Evolutionary conservation across 2,888 invertebrate species (phyloP), one percentile per base, ranked within the genome.

Genomic region (Macropis europaea): DNA sequence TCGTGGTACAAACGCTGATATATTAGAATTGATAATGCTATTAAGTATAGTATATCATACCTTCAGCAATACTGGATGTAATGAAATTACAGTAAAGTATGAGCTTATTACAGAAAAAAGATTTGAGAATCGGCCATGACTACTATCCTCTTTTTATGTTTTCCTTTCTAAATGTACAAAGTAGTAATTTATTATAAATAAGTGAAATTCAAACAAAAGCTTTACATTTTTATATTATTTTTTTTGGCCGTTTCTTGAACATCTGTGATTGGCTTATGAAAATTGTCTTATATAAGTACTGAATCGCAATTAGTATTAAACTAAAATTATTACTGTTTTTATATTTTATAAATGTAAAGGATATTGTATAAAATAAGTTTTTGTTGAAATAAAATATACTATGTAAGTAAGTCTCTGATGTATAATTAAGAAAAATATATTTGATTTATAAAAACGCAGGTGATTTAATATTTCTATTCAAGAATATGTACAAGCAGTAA

Each of bases 291-390:
- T 48, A 69, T 82, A 52, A 82, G 74, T 80, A 74, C 69, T 76
- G 61, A 76, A 77, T 77, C 72, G 71, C 69, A 72, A 69, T 69
- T 67, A 70, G 28, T 64, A 81, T 79, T 74, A 74, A 79, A 77
- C 50, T 79, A 76, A 76, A 79, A 73, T 82, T 81, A 81, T 77
- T 83, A 76, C 73, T 82, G 82, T 84, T 85, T 84, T 85, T 84
- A 83, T 84, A 84, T 84, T 82, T 84, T 84, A 81, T 80, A 76
- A 81, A 76, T 82, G 74, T 79, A 80, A 74, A 66, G 66, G 60
- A 53, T 32, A 77, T 57, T 81, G 73, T 69, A 60, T 76, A 69
- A 54, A 70, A 40, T 73, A 71, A 77, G 67, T 60, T 68, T 63
- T 50, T 61, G 66, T 76, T 79, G 64, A 61, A 61, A 68, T 66